phyloP scores from a whole-genome alignment of 2,888 invertebrate species.

The Ormyrus rosae region DNA sequence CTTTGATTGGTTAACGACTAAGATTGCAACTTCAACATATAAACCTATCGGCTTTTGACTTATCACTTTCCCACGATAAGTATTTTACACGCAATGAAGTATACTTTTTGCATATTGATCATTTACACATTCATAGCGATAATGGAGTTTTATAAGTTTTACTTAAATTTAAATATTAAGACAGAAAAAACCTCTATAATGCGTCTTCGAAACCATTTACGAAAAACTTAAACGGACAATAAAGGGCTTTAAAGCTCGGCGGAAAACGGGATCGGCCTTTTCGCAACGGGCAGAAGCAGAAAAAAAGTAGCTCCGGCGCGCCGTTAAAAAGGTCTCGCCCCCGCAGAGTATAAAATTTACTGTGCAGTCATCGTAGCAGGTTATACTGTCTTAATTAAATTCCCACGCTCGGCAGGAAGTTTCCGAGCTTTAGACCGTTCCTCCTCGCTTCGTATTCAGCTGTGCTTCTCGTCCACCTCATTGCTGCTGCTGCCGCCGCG shows the following conservation, averaged over 20 bases:
- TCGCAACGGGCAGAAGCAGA: background rate
- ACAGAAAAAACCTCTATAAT: too few relatives aligned
- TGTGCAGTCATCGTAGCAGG: constrained; percentile 11
- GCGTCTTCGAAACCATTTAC: background rate
- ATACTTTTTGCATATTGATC: too few relatives aligned
- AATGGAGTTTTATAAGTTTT: too few relatives aligned
- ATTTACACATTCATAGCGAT: too few relatives aligned
- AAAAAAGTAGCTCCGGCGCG: background rate
- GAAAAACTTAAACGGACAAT: background rate
- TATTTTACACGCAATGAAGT: too few relatives aligned
- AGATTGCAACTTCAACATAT: too few relatives aligned
- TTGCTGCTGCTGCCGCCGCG: background rate
- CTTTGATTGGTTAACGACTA: too few relatives aligned
- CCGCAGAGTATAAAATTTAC: constrained; percentile 22
- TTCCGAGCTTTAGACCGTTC: constrained; percentile 32
- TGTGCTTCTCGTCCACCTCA: background rate
- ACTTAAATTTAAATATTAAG: too few relatives aligned
- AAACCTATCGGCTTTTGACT: too few relatives aligned
- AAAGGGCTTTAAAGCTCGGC: background rate
- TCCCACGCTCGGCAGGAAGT: constrained; percentile 50
- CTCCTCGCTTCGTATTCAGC: too few relatives aligned
- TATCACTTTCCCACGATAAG: too few relatives aligned
- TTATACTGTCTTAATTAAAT: constrained; percentile 48
- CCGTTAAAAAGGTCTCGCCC: background rate
- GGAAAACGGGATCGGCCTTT: background rate